phyloP scores from a whole-genome alignment of 2,797 vertebrate species.

The Monodelphis domestica region DNA sequence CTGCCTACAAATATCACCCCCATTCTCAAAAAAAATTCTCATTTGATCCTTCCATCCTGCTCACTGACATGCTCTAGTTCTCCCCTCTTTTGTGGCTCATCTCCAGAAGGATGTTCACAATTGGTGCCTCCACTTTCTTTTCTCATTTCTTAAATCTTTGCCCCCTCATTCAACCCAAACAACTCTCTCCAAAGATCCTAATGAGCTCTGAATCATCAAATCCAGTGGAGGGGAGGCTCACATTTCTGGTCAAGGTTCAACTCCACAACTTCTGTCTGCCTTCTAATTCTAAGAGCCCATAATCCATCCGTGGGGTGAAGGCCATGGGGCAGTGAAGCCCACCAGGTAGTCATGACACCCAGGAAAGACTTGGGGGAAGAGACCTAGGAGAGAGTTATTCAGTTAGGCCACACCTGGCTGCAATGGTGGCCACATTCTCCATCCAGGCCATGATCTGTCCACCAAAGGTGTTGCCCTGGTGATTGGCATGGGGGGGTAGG shows the following conservation, averaged over 20 bases:
- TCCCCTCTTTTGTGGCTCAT: not conserved
- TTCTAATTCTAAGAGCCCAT: too few relatives aligned
- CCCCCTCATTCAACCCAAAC: not conserved
- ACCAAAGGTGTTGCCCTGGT: slow-evolving; percentile 97
- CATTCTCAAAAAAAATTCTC: not conserved
- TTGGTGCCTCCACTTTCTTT: not conserved
- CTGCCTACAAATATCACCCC: not conserved
- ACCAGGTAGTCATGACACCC: too few relatives aligned
- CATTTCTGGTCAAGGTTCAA: not conserved
- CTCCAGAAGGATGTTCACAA: not conserved
- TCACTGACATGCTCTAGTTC: not conserved
- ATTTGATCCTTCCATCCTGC: not conserved
- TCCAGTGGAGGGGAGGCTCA: not conserved
- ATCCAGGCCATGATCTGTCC: slow-evolving; percentile 99
- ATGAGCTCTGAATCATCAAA: not conserved
- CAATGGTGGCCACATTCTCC: slow-evolving; percentile 97
- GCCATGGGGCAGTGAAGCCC: not conserved
- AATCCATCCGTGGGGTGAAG: not conserved
- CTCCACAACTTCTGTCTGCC: not conserved
- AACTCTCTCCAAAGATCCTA: not conserved
- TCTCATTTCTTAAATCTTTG: not conserved
- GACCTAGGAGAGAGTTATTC: accelerated
- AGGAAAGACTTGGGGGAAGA: not conserved
- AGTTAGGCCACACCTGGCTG: slow-evolving; percentile 91
- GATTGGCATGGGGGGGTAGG: slow-evolving; percentile 95